Evolutionary conservation across 2,797 vertebrate genomes (phyloP).

Genomic region (Sarcoramphus papa): DNA sequence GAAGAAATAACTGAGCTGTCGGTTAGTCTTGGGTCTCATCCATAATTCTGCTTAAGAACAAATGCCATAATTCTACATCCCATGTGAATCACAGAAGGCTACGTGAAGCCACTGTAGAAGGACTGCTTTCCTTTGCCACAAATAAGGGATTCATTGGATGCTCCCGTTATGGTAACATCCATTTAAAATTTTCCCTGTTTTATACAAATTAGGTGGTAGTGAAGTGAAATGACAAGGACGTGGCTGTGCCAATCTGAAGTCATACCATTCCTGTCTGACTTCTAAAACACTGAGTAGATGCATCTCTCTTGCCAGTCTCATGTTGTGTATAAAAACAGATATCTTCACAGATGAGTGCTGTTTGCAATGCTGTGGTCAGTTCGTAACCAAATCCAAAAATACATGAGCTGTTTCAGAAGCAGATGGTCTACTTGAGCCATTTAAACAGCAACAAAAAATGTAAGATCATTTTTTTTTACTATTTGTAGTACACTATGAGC

Average conservation of each 20-base stretch:
- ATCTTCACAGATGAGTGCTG: neutral
- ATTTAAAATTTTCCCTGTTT: neutral
- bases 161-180: neutral
- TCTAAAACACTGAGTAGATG: neutral
- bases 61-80: neutral
- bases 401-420: neutral
- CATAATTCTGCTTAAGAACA: conserved; percentile 32
- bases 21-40: conserved; percentile 28
- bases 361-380: conserved; percentile 11
- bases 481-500: neutral
- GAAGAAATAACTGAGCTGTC: conserved; percentile 45
- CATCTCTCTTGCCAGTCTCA: neutral
- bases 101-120: neutral
- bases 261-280: neutral
- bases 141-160: neutral
- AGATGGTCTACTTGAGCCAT: neutral
- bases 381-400: neutral
- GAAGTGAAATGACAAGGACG: neutral
- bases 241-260: neutral
- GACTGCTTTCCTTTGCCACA: neutral
- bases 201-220: neutral
- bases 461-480: neutral
- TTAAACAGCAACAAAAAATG: neutral
- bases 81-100: neutral
- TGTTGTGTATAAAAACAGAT: neutral